Conservation (phyloP, 2,797 vertebrate species). For the Hirundo rustica region DNA sequence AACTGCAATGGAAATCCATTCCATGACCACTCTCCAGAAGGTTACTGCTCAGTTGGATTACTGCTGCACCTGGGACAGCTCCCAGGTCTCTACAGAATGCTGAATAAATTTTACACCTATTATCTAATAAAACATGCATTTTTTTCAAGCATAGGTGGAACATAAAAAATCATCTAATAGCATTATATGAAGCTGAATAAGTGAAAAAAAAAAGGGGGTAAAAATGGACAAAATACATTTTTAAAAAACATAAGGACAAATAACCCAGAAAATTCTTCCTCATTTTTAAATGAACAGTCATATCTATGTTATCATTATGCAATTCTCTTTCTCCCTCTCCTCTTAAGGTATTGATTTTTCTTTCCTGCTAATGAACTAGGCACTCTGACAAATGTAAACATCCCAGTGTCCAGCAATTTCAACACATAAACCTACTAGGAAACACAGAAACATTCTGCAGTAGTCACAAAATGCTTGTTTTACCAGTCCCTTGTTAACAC, state of each 20-base stretch:
- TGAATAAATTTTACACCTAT: neutral
- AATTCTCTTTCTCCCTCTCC: neutral
- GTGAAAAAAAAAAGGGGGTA: neutral
- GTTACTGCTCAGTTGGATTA: neutral
- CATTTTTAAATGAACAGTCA: neutral
- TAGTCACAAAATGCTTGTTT: neutral
- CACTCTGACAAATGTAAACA: slow-evolving; percentile 21
- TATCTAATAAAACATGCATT: neutral
- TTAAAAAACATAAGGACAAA: neutral
- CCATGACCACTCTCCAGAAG: neutral
- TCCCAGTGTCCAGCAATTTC: neutral
- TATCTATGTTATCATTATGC: neutral
- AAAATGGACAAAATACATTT: neutral
- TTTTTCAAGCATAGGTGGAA: neutral
- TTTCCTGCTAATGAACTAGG: slow-evolving; percentile 26
- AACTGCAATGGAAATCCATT: neutral
- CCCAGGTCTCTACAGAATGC: neutral
- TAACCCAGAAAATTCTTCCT: neutral
- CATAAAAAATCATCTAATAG: neutral
- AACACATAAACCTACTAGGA: neutral
- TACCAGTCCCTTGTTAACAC: neutral
- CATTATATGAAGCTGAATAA: neutral
- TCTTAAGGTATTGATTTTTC: slow-evolving; percentile 10
- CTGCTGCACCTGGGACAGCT: neutral
- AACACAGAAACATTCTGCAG: neutral